Base-by-base conservation (phyloP, 1,140 invertebrate species). In the Coelopa frigida region DNA sequence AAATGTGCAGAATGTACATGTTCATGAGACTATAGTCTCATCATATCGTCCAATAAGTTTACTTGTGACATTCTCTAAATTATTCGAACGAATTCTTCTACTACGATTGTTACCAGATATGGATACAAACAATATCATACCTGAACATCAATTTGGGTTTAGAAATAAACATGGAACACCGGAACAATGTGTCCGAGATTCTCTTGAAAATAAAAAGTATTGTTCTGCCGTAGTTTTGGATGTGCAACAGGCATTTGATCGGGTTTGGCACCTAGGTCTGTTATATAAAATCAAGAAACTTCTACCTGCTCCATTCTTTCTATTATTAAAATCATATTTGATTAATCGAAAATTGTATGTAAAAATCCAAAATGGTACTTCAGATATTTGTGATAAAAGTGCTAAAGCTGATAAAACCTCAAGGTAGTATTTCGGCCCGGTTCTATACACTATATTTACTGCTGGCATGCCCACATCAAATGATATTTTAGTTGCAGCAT, bases 1-100 rank as follows among this genome's bases (percentile, higher is more conserved):
- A 42, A 42, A 42, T 42, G 11, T 10, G 22, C 40, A 4, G 17
- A 42, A 20, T n/a, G n/a, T n/a, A n/a, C n/a, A 39, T 39, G 24
- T 22, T 22, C 17, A 10, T 39, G 37, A 39, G 24, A 39, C 21
- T 39, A 14, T 11, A 20, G 5, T 39, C 6, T 12, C 37, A 39
- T 39, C 37, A 18, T 39, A 39, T 14, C 15, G 37, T 18, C 21
- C 37, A 12, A 39, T 39, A 21, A 39, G 37, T 39, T 22, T 27
- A 11, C 17, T 42, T 15, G n/a, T 23, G 20, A 20, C 8, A 29
- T 42, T 42, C 32, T 29, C 40, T 2, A 42, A 42, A 29, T 20
- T 29, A 42, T 29, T 42, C 20, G 40, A 42, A 42, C 29, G 21
- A 18, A 12, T 29, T 14, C 14, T 17, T 18, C 11, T 29, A 5